Evolutionary conservation across 1,140 invertebrate genomes (phyloP).

Genomic region (Macrocentrus cingulum): DNA sequence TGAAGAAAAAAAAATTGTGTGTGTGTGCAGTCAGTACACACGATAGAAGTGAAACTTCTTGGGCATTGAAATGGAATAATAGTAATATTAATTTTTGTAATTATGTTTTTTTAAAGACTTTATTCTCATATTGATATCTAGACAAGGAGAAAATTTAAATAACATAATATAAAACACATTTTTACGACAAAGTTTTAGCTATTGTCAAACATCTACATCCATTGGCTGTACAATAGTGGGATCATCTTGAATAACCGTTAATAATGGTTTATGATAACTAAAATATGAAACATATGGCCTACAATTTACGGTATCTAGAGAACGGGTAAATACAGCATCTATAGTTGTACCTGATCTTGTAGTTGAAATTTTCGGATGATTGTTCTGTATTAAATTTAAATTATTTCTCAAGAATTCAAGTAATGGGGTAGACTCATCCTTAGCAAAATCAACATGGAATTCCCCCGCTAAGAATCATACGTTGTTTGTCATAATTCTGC

Average conservation of each 20-base stretch:
- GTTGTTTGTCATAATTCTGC: neutral
- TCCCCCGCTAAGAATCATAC: slow-evolving; percentile 14
- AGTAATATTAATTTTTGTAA: too few relatives aligned
- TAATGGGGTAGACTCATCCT: neutral
- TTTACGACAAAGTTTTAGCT: too few relatives aligned
- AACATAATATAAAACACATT: too few relatives aligned
- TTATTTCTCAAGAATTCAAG: neutral
- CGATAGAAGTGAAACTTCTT: too few relatives aligned
- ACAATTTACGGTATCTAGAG: slow-evolving; percentile 1
- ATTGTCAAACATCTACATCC: too few relatives aligned
- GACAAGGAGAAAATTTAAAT: too few relatives aligned
- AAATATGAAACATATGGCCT: slow-evolving; percentile 4
- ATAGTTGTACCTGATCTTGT: slow-evolving; percentile 3
- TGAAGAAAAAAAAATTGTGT: too few relatives aligned
- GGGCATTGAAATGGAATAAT: too few relatives aligned
- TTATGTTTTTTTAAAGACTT: too few relatives aligned
- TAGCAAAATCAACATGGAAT: slow-evolving; percentile 16
- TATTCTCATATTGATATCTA: too few relatives aligned
- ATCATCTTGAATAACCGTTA: slow-evolving; percentile 20
- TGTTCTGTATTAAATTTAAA: slow-evolving; percentile 7
- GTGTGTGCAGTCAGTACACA: too few relatives aligned
- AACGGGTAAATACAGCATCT: slow-evolving; percentile 12
- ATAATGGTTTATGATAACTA: slow-evolving; percentile 17
- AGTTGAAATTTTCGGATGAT: neutral
- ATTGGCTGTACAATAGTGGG: too few relatives aligned